These are phyloP conservation scores for Xanthorhoe designata DNA, from an alignment of 2,888 invertebrate genomes.

Conservation along the genomic window DNA sequence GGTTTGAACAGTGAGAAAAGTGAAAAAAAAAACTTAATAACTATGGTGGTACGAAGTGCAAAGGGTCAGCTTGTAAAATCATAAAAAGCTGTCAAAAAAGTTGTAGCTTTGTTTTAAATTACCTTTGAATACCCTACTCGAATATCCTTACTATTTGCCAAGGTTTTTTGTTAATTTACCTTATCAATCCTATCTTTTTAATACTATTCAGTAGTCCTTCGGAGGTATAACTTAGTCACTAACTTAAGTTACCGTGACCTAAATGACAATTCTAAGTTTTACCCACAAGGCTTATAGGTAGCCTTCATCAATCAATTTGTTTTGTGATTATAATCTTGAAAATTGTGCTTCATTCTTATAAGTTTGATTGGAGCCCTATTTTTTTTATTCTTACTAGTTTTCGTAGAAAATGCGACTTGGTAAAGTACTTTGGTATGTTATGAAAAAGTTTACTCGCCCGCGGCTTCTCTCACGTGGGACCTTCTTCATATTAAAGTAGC, in stretches of 20 bases:
- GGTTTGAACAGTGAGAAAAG: no score
- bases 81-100: no score
- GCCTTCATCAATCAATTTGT: slow-evolving; percentile 12
- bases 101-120: no score
- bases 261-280: slow-evolving; percentile 22
- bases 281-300: slow-evolving; percentile 8
- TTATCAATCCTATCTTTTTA: slow-evolving; percentile 2
- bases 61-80: no score
- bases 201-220: neutral
- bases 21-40: no score
- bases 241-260: slow-evolving; percentile 21
- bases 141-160: neutral
- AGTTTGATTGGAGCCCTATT: slow-evolving; percentile 5
- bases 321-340: slow-evolving; percentile 22
- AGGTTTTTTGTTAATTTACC: neutral
- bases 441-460: no score
- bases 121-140: no score
- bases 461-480: no score
- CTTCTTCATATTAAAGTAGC: no score
- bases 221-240: neutral
- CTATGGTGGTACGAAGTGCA: no score
- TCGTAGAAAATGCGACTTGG: neutral
- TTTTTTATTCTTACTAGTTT: neutral
- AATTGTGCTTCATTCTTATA: slow-evolving; percentile 11
- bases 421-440: neutral